phyloP scores from a whole-genome alignment of 2,888 invertebrate species.

The Phaedon cochleariae region DNA sequence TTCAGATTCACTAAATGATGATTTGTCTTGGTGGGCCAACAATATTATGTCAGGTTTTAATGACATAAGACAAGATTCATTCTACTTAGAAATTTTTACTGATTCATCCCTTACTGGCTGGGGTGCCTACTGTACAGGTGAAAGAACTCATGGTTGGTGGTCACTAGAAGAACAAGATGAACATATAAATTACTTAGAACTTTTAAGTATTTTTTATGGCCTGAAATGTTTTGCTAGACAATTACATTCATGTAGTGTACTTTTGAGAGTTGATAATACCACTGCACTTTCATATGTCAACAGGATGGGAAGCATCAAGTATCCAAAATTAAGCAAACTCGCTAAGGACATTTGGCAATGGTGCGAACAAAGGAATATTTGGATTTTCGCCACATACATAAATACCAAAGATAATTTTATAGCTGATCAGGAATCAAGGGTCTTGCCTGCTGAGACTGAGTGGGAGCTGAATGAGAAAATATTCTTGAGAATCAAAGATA shows the following conservation, averaged over 20 bases:
- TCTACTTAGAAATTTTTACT: slow-evolving; percentile 1
- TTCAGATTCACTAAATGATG: background rate
- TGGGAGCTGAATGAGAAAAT: no score
- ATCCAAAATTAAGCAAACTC: slow-evolving; percentile 12
- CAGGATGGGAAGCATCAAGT: slow-evolving; percentile 33
- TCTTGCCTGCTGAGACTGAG: no score
- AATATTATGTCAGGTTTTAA: background rate
- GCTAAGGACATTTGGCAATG: slow-evolving; percentile 33
- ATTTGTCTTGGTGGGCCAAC: slow-evolving; percentile 9
- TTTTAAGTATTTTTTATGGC: background rate
- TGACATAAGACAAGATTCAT: background rate
- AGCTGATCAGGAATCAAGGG: slow-evolving; percentile 28
- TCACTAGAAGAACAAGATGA: background rate
- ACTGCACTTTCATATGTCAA: slow-evolving; percentile 36
- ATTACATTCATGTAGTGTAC: background rate
- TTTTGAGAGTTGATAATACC: slow-evolving; percentile 12
- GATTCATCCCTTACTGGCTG: slow-evolving; percentile 20
- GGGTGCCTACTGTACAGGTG: slow-evolving; percentile 8
- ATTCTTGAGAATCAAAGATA: no score
- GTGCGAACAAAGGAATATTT: slow-evolving; percentile 33
- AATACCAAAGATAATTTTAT: slow-evolving; percentile 22
- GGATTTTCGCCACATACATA: slow-evolving; percentile 30
- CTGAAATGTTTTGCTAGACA: background rate
- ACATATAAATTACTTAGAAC: background rate
- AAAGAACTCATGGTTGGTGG: background rate